phyloP scores from a whole-genome alignment of 2,888 invertebrate genomes.

The Campopleginae sp. region DNA sequence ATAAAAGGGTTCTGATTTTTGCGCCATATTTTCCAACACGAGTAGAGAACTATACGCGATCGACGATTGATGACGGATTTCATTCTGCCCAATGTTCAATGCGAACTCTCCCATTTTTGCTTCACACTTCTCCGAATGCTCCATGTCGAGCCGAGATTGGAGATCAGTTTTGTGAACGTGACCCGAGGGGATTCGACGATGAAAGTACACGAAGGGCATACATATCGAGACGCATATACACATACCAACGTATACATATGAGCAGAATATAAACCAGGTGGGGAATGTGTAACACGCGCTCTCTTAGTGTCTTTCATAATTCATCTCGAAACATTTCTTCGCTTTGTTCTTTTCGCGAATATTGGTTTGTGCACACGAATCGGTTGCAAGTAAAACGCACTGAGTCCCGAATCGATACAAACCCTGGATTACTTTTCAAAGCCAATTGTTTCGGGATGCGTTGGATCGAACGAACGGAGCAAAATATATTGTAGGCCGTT shows the following conservation, averaged over 20 bases:
- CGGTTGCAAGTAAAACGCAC: not conserved
- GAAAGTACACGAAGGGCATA: constrained; percentile 33
- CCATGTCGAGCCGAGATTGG: constrained; percentile 58
- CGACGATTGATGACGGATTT: constrained; percentile 56
- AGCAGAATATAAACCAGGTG: constrained; percentile 9
- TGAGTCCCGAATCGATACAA: not conserved
- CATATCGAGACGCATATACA: constrained; percentile 21
- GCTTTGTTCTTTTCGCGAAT: not conserved
- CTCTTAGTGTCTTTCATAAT: not conserved
- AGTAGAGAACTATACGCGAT: constrained; percentile 16
- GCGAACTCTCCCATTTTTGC: constrained; percentile 26
- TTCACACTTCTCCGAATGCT: constrained; percentile 42
- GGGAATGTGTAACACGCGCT: not conserved
- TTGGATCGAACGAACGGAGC: constrained; percentile 36
- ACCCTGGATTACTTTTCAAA: constrained; percentile 25
- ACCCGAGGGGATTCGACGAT: constrained; percentile 51
- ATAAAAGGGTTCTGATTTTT: not conserved
- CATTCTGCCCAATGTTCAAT: constrained; percentile 23
- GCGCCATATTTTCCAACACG: constrained; percentile 14
- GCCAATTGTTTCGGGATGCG: constrained; percentile 42
- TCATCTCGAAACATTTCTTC: not conserved
- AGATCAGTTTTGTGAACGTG: constrained; percentile 62
- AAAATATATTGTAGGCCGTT: constrained; percentile 38
- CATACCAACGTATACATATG: not conserved
- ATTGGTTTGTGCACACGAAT: not conserved